Evolutionary conservation across 2,797 vertebrate species (phyloP), one percentile per base, ranked within the genome.

Genomic region (Coccyzus lansbergi): DNA sequence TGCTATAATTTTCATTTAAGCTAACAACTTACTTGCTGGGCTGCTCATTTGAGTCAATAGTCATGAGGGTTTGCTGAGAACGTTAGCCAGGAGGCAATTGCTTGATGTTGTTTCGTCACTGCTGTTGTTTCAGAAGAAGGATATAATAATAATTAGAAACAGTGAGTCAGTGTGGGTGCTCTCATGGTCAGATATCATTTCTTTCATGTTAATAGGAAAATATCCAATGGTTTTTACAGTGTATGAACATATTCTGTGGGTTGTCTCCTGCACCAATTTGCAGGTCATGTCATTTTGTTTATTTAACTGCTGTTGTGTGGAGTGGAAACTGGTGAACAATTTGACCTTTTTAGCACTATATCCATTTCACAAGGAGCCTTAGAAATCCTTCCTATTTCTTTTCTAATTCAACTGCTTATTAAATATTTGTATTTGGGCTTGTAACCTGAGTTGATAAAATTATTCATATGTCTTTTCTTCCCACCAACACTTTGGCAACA

Each of bases 21-120:
- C 46, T 88, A 88, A 88, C 71, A 95, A 95, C 83, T 95, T 96
- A 91, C 63, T 92, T 91, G 79, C 74, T 77, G 60, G 92, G 85
- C 74, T 95, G 89, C 67, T 97, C 94, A 58, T 91, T 94, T 95
- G 87, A 93, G 78, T 91, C 91, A 52, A 79, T 81, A 96, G 90
- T 90, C 83, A 58, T 75, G 79, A 93, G 84, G 25, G 25, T 80
- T 86, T 83, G 91, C 64, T 0, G 9, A 78, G 65, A 93, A 89
- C 9, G 1, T 58, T 92, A 87, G 93, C 76, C 76, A 95, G 75
- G 74, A 92, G 82, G 68, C 58, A 91, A 79, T 85, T 90, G 51
- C 76, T 90, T 88, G 79, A 53, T 72, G 70, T 56, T 84, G 48
- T 81, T 92, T 84, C 93, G 67, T 46, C 44, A 4, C 59, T 83